These are phyloP conservation scores for Chalcis sispes DNA, from an alignment of 2,888 invertebrate genomes.

Conservation along the genomic window DNA sequence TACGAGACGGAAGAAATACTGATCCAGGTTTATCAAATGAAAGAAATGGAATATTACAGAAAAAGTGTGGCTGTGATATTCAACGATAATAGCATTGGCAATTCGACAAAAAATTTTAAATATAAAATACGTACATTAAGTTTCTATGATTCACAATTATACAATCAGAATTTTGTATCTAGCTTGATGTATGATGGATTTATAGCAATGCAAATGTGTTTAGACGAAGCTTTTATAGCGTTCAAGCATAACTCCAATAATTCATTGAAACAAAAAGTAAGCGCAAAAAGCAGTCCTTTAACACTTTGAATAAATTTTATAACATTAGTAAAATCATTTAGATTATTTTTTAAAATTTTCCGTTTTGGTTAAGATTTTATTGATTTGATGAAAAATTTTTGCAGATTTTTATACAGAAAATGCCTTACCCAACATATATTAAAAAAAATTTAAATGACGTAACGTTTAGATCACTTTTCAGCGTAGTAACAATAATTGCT, in stretches of 20 bases:
- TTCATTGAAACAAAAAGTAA: constrained; percentile 43
- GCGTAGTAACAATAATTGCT: constrained; percentile 60
- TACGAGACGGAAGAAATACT: constrained; percentile 65
- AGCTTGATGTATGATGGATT: constrained; percentile 54
- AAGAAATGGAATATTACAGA: constrained; percentile 57
- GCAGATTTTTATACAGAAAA: constrained; percentile 35
- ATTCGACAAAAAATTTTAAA: constrained; percentile 61
- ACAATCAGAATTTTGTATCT: constrained; percentile 38
- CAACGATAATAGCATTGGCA: constrained; percentile 52
- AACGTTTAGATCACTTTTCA: constrained; percentile 62
- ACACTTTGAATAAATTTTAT: background rate
- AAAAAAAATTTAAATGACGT: constrained; percentile 60
- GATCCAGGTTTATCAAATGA: constrained; percentile 52
- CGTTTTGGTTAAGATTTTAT: background rate
- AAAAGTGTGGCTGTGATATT: constrained; percentile 66
- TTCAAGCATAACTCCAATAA: constrained; percentile 21
- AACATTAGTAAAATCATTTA: background rate
- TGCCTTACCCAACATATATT: constrained; percentile 52
- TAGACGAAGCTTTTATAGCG: constrained; percentile 66
- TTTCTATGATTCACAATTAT: constrained; percentile 57
- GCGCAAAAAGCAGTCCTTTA: background rate
- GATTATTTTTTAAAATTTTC: too few species aligned
- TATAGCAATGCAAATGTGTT: constrained; percentile 67
- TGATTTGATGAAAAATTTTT: background rate
- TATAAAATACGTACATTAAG: constrained; percentile 66